Evolutionary conservation across 2,888 invertebrate species (phyloP), one percentile per base, ranked within the genome.

Genomic region (Mylabris sibirica): DNA sequence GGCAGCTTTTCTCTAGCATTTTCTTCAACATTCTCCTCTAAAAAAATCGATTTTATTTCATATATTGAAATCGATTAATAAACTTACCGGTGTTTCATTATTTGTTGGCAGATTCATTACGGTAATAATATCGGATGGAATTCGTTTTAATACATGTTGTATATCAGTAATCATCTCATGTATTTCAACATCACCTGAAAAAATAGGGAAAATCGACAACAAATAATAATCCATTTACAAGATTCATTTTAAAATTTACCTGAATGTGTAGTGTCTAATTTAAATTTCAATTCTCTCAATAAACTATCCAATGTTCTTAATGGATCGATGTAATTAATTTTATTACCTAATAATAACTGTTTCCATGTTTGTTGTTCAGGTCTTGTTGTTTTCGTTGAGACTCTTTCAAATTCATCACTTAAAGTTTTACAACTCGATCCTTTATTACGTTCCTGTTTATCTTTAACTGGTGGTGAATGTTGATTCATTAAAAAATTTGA

Each of bases 261-360:
- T 71, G 81, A 79, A 20, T 80, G 59, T 67, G 74, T 62, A 24
- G 74, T 70, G 63, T 79, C 75, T 22, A 85, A 66, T 69, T 83
- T 82, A 22, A 75, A 77, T 62, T 83, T 80, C 63, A 85, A 72
- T 71, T 85, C 85, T 68, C 81, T 83, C 2, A 83, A 80, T 38
- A 85, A 75, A 75, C 85, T 85, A 75, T 85, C 85, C 63, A 85
- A 68, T 2, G 84, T 84, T 9, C 84, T 73, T 63, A 85, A 75
- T 0, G 85, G 85, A 75, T 85, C 84, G 73, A 83, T 84, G 71
- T 77, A 80, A 64, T 79, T 78, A 59, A 74, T 77, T 65, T 73
- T 76, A 44, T 77, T 76, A 57, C 74, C 72, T 67, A 77, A 78
- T 63, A 84, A 74, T 6, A 79, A 75, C 66, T 76, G 80, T 70